Base-by-base conservation (phyloP, 1,140 invertebrate species). In the Stratiolaelaps scimitus region DNA sequence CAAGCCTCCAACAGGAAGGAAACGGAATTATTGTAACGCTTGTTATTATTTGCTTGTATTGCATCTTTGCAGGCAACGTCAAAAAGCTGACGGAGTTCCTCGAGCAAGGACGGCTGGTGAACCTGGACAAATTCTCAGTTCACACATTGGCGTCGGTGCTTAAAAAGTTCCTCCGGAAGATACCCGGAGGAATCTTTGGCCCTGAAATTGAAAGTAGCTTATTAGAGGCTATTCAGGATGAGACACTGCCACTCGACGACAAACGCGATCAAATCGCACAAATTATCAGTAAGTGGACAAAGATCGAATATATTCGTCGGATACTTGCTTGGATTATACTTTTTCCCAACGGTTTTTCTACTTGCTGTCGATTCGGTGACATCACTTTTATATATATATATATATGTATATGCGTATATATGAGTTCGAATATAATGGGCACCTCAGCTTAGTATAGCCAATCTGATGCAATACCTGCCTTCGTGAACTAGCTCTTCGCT, bases 121-220 rank as follows among this genome's bases (percentile, higher is more conserved):
- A 96, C 75, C 93, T 95, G 72, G 88, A 92, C 72, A 92, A 95
- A 75, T 97, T 93, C 75, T 94, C 89, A 69, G 92, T 97, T 65
- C 94, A 98, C 78, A 98, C 94, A 44, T 92, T 98, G 73, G 93
- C 94, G 28, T 95, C 92, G 76, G 93, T 98, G 43, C 80, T 97
- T 34, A 98, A 98, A 78, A 81, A 80, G 79, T 98, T 98, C 79
- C 80, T 97, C n/a, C 83, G 93, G 66, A 95, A 96, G 81, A 84
- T 98, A 71, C 93, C 94, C 47, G 90, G 88, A 67, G 94, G 94
- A 28, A 88, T 98, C 65, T 97, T 98, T 79, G 83, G 92, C 0
- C 80, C 83, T 34, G 87, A 89, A 64, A 85, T 88, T 68, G 94
- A 98, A 77, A 84, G 89, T 76, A 81, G 85, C 68, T 80, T 98